Evolutionary conservation across 2,797 vertebrate genomes (phyloP).

Genomic region (Labeo calbasu): DNA sequence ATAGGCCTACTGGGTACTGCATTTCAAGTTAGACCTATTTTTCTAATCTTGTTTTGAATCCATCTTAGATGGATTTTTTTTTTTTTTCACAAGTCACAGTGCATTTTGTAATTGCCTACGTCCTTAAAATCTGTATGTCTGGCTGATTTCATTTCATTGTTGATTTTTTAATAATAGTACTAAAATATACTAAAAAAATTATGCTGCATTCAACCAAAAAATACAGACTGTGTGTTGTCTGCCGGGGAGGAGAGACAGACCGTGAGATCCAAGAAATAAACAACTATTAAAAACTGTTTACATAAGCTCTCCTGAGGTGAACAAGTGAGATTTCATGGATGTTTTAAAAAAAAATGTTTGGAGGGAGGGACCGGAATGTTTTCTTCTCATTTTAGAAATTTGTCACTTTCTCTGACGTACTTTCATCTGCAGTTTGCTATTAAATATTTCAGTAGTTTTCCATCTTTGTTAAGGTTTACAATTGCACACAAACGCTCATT

Average conservation of each 20-base stretch:
- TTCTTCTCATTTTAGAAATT: background rate
- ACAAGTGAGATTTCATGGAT: constrained; percentile 52
- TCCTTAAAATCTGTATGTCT: background rate
- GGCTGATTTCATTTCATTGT: background rate
- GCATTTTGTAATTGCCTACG: background rate
- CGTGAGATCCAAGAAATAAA: constrained; percentile 48
- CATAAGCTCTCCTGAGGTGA: constrained; percentile 44
- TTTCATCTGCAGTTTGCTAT: background rate
- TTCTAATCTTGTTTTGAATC: background rate
- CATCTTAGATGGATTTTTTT: background rate
- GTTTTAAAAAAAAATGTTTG: constrained; percentile 33
- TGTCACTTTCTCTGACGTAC: background rate
- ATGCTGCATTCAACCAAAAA: constrained; percentile 43
- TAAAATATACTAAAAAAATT: constrained; percentile 31
- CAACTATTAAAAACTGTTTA: constrained; percentile 49
- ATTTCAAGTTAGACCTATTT: too few species aligned
- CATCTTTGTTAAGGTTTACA: background rate
- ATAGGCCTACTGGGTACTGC: background rate
- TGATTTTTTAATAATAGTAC: background rate
- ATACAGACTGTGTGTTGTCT: constrained; percentile 43
- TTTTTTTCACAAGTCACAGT: background rate
- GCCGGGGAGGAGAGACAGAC: constrained; percentile 44
- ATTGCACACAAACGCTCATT: constrained; percentile 20
- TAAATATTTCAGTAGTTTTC: constrained; percentile 5
- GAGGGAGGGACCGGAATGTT: background rate